Percentiles rank a stretch among this genome's conserved stretches.
These are phyloP conservation scores for Caenorhabditis parvicauda DNA, from an alignment of 2,888 invertebrate genomes.

Conservation along the genomic window DNA sequence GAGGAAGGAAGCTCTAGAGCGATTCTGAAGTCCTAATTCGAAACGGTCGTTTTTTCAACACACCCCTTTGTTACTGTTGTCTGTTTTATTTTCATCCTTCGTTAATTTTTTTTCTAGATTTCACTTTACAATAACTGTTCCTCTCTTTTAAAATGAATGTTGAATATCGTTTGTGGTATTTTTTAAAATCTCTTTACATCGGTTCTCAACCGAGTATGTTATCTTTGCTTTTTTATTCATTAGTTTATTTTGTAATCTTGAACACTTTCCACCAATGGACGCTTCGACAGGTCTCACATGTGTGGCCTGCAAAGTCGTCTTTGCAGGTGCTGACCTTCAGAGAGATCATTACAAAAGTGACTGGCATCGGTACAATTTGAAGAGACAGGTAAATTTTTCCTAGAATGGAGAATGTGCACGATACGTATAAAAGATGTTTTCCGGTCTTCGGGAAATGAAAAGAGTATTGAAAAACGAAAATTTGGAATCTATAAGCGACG, in stretches of 20 bases:
- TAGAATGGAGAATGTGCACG: no score
- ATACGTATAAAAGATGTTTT: no score
- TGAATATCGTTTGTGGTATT: not conserved
- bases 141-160: no score
- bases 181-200: not conserved
- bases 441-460: no score
- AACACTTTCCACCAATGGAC: slow-evolving; percentile 29
- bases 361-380: slow-evolving; percentile 86
- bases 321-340: slow-evolving; percentile 79
- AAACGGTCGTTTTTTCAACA: no score
- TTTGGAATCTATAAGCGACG: no score
- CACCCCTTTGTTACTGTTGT: no score
- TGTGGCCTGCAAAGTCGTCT: slow-evolving; percentile 85
- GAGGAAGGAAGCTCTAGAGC: slow-evolving; percentile 36
- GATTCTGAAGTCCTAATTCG: slow-evolving; percentile 24
- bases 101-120: no score
- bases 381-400: slow-evolving; percentile 73
- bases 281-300: slow-evolving; percentile 72
- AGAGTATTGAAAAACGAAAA: no score
- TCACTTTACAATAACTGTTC: no score
- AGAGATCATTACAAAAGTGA: slow-evolving; percentile 89
- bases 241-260: no score
- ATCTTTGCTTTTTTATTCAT: not conserved
- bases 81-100: no score
- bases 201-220: not conserved